Conservation (phyloP, 2,797 vertebrate genomes). For the Mus spretus region DNA sequence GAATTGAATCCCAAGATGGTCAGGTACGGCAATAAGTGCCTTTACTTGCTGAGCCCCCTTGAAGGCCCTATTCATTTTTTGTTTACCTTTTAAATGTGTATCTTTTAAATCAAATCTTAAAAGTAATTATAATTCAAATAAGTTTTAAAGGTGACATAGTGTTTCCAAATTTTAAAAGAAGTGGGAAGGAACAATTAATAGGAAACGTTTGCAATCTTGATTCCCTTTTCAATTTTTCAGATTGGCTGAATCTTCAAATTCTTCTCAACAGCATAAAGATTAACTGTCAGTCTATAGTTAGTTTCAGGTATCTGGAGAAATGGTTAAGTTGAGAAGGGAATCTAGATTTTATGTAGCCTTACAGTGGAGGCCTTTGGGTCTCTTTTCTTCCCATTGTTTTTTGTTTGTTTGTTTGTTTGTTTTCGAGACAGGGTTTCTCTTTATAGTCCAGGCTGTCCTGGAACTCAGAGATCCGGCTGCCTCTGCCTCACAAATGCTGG, state of each 20-base stretch:
- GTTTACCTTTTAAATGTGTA: constrained; percentile 3
- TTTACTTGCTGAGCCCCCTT: background rate
- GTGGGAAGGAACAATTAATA: background rate
- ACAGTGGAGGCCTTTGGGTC: background rate
- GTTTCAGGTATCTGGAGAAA: background rate
- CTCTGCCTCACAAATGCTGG: no score
- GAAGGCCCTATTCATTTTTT: background rate
- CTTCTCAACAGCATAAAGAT: background rate
- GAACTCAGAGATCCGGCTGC: no score
- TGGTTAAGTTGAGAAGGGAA: background rate
- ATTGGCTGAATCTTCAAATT: background rate
- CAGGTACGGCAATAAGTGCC: background rate
- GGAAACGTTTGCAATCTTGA: background rate
- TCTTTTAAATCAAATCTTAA: constrained; percentile 17
- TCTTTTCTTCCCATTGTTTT: background rate
- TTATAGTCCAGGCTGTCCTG: no score
- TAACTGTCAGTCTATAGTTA: background rate
- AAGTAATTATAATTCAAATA: constrained; percentile 10
- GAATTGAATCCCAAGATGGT: background rate
- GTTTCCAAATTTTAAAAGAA: background rate
- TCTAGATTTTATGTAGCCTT: background rate
- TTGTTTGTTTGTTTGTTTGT: no score
- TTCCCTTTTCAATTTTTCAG: background rate
- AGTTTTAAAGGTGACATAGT: background rate
- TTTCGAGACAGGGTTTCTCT: no score